A percentile compares a stretch with the other conserved stretches of the same genome.
These are phyloP conservation scores for Sus scrofa DNA, from an alignment of 2,113 vertebrate species.

Conservation along the genomic window T2T-Sscrofa CM000820.6:36432501-36433000, in stretches of 20 bases:
- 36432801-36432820: slow-evolving; percentile 29
- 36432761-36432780: slow-evolving; percentile 54
- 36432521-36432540: slow-evolving; percentile 29
- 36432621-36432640: slow-evolving; percentile 41
- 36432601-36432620: not conserved
- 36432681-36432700: slow-evolving; percentile 51
- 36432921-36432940: not conserved
- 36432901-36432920: slow-evolving; percentile 45
- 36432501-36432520: not conserved
- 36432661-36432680: slow-evolving; percentile 43
- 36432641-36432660: slow-evolving; percentile 9
- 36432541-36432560: not conserved
- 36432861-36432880: slow-evolving; percentile 29
- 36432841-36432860: slow-evolving; percentile 44
- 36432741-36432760: not conserved
- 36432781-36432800: slow-evolving; percentile 58
- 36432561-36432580: slow-evolving; percentile 1
- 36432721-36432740: slow-evolving; percentile 58
- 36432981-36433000: not conserved
- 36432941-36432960: slow-evolving; percentile 22
- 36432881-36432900: not conserved
- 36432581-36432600: slow-evolving; percentile 28
- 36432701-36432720: slow-evolving; percentile 66
- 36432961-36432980: not conserved
- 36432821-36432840: slow-evolving; percentile 21